phyloP scores from a whole-genome alignment of 2,888 invertebrate species.

The Geophilus truncorum region DNA sequence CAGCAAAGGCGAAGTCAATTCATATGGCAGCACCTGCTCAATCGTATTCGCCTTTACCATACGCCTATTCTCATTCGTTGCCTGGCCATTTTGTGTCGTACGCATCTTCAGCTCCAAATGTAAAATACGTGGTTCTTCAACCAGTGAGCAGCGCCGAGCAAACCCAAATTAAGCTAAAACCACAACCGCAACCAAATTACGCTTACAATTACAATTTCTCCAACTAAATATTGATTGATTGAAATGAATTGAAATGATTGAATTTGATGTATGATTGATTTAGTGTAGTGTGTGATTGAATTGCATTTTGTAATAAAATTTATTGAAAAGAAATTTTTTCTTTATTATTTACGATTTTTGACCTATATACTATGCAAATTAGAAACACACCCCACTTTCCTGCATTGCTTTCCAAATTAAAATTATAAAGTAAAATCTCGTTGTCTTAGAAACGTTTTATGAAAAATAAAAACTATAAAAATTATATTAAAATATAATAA shows the following conservation, averaged over 20 bases:
- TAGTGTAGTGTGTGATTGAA: neutral
- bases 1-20: neutral
- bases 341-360: no score
- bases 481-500: neutral
- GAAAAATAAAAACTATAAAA: no score
- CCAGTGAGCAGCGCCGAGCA: neutral
- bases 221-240: neutral
- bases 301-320: neutral
- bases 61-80: neutral
- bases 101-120: neutral
- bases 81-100: neutral
- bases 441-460: no score
- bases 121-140: neutral
- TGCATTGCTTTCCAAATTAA: no score
- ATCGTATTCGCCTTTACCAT: neutral
- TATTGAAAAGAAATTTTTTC: no score
- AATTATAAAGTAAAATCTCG: no score
- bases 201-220: neutral
- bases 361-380: no score
- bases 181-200: neutral
- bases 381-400: no score
- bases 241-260: no score
- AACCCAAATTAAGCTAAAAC: neutral
- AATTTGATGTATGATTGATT: neutral
- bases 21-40: neutral